Base-by-base conservation (phyloP, 1,140 invertebrate species). In the Cydia fagiglandana region DNA sequence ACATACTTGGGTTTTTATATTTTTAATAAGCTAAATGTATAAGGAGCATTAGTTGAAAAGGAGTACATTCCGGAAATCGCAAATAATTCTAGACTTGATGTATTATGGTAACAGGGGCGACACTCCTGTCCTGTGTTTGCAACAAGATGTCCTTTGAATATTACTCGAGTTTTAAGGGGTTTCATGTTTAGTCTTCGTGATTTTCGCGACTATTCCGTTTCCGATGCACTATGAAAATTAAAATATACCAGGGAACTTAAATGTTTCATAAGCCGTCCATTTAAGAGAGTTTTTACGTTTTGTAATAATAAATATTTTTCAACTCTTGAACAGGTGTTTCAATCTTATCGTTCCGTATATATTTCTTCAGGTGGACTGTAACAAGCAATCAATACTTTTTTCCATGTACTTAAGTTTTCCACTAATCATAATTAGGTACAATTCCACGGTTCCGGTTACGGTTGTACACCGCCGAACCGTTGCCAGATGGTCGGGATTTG, bases 241-340 rank as follows among this genome's bases (percentile, higher is more conserved):
- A 61, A 61, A 17, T 61, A 20, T 61, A 61, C 10, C 53, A 20
- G 53, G 53, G 20, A 61, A 61, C 20, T 61, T 61, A 4, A 4
- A 61, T 61, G 17, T 61, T 61, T 20, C 20, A 10, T 20, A 61
- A 61, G 30, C 76, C 76, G 76, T 77, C 76, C 76, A 75, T 77
- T 34, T 53, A 45, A 68, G 61, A 53, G 68, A 73, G 73, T 64
- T 77, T 77, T 70, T 70, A 73, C 41, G 76, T 77, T 78, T 79
- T 84, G 75, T 79, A 86, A 80, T 78, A 86, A 80, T 80, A 80
- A 82, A 79, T 78, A 56, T 41, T 80, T 45, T 45, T 70, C 47
- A 45, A 24, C 3, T 50, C 7, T n/a, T 38, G 75, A 70, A 75
- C 50, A 76, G 70, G 50, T 78, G 17, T 66, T 73, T 61, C n/a